Percentiles rank a stretch among this genome's conserved stretches.
Conservation (phyloP, 2,113 vertebrate genomes). For the Hippoglossus stenolepis region DNA sequence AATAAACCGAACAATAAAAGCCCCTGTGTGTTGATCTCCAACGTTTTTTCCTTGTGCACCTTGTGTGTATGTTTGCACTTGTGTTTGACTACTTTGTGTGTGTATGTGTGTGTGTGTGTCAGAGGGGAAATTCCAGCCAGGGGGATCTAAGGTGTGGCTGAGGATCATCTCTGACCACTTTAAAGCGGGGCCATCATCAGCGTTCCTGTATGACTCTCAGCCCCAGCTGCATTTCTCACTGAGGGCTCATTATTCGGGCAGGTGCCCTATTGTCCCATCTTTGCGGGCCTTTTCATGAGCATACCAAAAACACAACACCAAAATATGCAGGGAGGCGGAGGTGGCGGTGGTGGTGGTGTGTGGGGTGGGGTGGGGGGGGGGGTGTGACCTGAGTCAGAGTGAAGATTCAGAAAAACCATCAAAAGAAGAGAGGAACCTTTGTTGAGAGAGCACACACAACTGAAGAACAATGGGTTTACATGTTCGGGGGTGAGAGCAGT, state of each 20-base stretch:
- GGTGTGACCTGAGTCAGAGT: constrained; percentile 42
- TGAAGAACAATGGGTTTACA: constrained; percentile 26
- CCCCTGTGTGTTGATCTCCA: not conserved
- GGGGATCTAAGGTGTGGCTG: constrained; percentile 77
- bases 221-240: constrained; percentile 74
- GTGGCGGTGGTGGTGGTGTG: not conserved
- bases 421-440: constrained; percentile 68
- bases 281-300: constrained; percentile 76
- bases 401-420: constrained; percentile 58
- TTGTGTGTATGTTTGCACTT: constrained; percentile 17
- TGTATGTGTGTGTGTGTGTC: constrained; percentile 28
- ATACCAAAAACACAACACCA: constrained; percentile 74
- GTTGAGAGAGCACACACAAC: constrained; percentile 36
- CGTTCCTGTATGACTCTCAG: constrained; percentile 70
- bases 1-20: constrained; percentile 25
- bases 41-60: constrained; percentile 4
- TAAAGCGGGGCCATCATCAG: constrained; percentile 74
- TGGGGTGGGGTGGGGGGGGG: constrained; percentile 12
- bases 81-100: constrained; percentile 18
- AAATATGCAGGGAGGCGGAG: constrained; percentile 64
- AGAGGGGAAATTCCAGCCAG: constrained; percentile 78
- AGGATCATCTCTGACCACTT: constrained; percentile 82
- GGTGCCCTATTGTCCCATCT: constrained; percentile 80
- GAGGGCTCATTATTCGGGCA: constrained; percentile 80
- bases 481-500: constrained; percentile 35